Conservation (phyloP, 2,113 vertebrate genomes). For the Phrynosoma platyrhinos region DNA sequence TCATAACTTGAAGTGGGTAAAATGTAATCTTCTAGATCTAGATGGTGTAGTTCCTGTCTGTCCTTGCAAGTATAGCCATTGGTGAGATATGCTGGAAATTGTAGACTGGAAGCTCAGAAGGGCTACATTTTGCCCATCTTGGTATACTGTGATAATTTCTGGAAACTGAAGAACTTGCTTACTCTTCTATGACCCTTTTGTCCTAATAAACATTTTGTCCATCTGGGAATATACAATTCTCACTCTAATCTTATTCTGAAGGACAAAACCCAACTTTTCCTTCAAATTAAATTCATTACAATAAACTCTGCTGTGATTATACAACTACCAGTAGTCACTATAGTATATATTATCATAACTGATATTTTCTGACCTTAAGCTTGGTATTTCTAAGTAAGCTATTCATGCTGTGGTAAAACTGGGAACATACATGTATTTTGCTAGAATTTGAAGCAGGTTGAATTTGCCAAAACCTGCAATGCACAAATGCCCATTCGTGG, state of each 20-base stretch:
- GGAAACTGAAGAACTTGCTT: background rate
- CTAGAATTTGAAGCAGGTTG: background rate
- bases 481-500: background rate
- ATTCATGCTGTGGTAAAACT: too few species aligned
- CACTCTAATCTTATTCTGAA: background rate
- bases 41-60: too few species aligned
- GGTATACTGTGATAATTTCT: background rate
- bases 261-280: background rate
- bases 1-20: too few species aligned
- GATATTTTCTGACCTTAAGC: background rate
- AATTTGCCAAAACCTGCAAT: background rate
- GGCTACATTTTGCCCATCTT: too few species aligned
- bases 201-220: background rate
- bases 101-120: too few species aligned
- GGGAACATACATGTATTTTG: background rate
- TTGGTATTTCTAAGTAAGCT: background rate
- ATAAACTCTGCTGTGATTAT: background rate
- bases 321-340: background rate
- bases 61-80: too few species aligned
- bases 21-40: too few species aligned
- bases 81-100: too few species aligned
- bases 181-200: background rate
- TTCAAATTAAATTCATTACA: background rate
- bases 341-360: background rate
- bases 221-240: background rate